Percentiles rank a stretch among this genome's conserved stretches.
These are phyloP conservation scores for Zaprionus vittiger DNA, from an alignment of 1,140 invertebrate species.

Conservation along the genomic window DNA sequence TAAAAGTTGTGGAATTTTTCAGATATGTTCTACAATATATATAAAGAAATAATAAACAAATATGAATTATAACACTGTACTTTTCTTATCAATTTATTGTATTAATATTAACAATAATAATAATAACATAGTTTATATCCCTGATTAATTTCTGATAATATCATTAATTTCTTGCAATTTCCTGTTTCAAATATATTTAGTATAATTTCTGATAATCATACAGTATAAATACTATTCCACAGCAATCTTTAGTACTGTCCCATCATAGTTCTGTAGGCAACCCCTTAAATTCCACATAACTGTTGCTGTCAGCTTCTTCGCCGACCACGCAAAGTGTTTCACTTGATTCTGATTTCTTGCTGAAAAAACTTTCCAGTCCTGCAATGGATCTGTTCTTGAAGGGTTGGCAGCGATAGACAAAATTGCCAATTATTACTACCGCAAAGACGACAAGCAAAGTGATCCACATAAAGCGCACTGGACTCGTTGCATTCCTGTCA, in stretches of 20 bases:
- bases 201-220: too few relatives aligned
- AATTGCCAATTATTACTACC: constrained; percentile 28
- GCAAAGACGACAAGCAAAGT: constrained; percentile 36
- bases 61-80: too few relatives aligned
- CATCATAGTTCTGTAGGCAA: background rate
- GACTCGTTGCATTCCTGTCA: constrained; percentile 10
- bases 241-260: background rate
- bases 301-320: background rate
- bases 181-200: too few relatives aligned
- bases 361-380: background rate
- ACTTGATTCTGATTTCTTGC: background rate
- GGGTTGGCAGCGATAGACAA: constrained; percentile 43
- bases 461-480: constrained; percentile 38
- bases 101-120: too few relatives aligned
- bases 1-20: too few relatives aligned
- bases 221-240: too few relatives aligned
- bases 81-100: too few relatives aligned
- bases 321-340: background rate
- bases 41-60: too few relatives aligned
- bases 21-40: too few relatives aligned
- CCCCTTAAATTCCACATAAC: background rate
- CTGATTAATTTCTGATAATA: too few relatives aligned
- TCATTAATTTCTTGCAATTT: too few relatives aligned
- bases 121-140: too few relatives aligned
- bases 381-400: background rate